These are phyloP conservation scores for Myotis brandtii DNA, from an alignment of 2,113 vertebrate species.

Conservation along the genomic window DNA sequence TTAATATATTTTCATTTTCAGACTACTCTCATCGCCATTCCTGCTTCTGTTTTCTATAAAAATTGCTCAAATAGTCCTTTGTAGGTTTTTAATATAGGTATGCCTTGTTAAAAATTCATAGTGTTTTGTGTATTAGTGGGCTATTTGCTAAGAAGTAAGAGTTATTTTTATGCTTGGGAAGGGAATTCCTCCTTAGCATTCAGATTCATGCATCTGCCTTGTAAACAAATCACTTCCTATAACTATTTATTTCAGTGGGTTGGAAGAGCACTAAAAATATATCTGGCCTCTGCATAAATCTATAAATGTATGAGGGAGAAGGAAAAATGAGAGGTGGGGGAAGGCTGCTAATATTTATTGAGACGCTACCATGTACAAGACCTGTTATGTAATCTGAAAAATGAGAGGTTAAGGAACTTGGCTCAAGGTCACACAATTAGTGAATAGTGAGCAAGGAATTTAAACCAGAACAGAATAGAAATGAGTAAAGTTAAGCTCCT, in stretches of 20 bases:
- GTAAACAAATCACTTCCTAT: slow-evolving; percentile 62
- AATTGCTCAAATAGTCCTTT: not conserved
- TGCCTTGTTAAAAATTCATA: not conserved
- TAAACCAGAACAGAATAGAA: not conserved
- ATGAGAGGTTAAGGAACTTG: not conserved
- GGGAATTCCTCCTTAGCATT: slow-evolving; percentile 65
- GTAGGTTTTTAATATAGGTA: not conserved
- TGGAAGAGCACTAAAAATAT: slow-evolving; percentile 44
- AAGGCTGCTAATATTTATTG: not conserved
- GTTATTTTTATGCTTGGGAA: slow-evolving; percentile 61
- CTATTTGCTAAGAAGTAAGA: slow-evolving; percentile 55
- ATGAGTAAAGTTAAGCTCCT: not conserved
- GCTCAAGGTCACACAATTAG: not conserved
- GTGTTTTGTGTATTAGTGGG: slow-evolving; percentile 38
- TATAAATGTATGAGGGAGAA: slow-evolving; percentile 45
- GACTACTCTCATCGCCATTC: not conserved
- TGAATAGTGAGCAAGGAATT: not conserved
- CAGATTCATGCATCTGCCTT: slow-evolving; percentile 49
- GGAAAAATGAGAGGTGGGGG: not conserved
- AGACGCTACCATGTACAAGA: not conserved
- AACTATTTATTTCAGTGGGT: slow-evolving; percentile 55
- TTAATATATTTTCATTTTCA: not conserved
- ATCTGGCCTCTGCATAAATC: slow-evolving; percentile 25
- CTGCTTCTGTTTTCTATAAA: not conserved
- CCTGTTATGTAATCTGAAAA: not conserved